Conservation (phyloP, 2,797 vertebrate species). For the Sebastes hopkinsi region DNA sequence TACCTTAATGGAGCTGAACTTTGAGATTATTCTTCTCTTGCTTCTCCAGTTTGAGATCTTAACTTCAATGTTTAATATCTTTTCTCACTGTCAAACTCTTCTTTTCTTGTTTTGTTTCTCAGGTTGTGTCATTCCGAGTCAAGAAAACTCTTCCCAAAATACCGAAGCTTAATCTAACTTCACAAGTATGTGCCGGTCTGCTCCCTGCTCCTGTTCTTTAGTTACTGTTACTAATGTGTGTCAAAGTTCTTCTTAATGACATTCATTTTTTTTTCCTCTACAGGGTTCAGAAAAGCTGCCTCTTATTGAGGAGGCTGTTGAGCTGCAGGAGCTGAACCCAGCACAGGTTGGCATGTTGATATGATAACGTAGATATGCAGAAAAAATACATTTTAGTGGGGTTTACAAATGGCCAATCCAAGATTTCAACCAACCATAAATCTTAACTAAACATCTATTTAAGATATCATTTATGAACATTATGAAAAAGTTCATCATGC, state of each 20-base stretch:
- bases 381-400: not conserved
- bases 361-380: not conserved
- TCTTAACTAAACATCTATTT: not conserved
- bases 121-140: constrained; percentile 78
- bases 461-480: no score
- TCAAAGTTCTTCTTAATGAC: not conserved
- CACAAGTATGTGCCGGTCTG: constrained; percentile 47
- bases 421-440: not conserved
- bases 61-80: not conserved
- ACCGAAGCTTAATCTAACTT: constrained; percentile 1
- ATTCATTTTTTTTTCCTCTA: not conserved
- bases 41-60: not conserved
- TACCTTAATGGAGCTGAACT: not conserved
- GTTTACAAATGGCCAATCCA: not conserved
- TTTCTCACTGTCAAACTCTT: not conserved
- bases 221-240: not conserved
- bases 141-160: constrained; percentile 70
- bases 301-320: constrained; percentile 47
- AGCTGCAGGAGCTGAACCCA: constrained; percentile 62
- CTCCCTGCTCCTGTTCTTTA: not conserved
- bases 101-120: not conserved
- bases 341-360: constrained; percentile 39
- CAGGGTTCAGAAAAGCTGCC: constrained; percentile 57
- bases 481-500: not conserved
- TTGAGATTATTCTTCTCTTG: not conserved